A percentile compares a stretch with the other conserved stretches of the same genome.
These are phyloP conservation scores for Hirundichthys speculiger DNA, from an alignment of 2,113 vertebrate species.

Conservation along the genomic window DNA sequence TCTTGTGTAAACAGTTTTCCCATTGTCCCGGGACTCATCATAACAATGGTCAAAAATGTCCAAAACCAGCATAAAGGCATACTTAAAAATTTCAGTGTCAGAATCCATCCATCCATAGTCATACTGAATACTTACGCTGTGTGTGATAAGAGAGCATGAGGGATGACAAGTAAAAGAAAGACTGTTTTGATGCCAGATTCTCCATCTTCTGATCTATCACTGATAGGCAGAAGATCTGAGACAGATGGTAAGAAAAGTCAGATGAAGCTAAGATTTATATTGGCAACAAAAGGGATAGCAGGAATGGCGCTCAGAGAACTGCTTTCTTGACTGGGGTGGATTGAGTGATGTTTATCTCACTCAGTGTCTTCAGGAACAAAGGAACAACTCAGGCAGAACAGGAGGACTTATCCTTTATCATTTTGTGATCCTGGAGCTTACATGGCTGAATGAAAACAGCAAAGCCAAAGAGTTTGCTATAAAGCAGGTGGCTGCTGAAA, in stretches of 20 bases:
- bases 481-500: too few species aligned
- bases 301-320: constrained; percentile 9
- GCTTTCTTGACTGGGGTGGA: constrained; percentile 22
- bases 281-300: constrained; percentile 11
- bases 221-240: constrained; percentile 44
- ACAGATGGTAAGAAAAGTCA: constrained; percentile 19
- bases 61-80: too few species aligned
- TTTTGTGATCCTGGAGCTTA: constrained; percentile 3
- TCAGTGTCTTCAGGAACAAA: constrained; percentile 5
- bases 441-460: background rate
- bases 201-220: constrained; percentile 11
- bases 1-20: too few species aligned
- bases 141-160: constrained; percentile 25
- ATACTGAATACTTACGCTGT: constrained; percentile 43
- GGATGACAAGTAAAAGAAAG: constrained; percentile 9
- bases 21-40: too few species aligned
- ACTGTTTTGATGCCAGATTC: constrained; percentile 4
- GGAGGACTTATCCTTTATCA: background rate
- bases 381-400: background rate
- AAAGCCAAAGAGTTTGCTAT: too few species aligned
- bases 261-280: constrained; percentile 28
- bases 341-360: constrained; percentile 6
- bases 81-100: too few species aligned
- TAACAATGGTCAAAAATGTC: too few species aligned
- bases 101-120: background rate